Evolutionary conservation across 2,797 vertebrate genomes (phyloP), one percentile per base, ranked within the genome.

Genomic region (Tauraco hartlaubi): DNA sequence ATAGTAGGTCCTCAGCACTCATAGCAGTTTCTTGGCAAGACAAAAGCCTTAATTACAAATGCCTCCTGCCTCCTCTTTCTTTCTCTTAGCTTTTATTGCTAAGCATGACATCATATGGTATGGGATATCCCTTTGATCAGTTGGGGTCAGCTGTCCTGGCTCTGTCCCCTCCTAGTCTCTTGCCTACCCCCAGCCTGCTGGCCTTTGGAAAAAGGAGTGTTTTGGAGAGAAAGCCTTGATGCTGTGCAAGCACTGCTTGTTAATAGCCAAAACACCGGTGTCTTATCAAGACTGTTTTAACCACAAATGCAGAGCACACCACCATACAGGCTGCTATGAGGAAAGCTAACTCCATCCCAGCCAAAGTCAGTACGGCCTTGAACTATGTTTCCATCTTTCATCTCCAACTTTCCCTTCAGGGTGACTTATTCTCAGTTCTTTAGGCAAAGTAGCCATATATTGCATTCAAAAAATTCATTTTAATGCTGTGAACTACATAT

Each of bases 31-130:
- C 20, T 67, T 46, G 16, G 37, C 17, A 86, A 58, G 26, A 66
- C 7, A 76, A 49, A 43, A 6, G 2, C 6, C 15, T 41, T 41
- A 25, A 21, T 3, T 23, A 37, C 15, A 8, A 86, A 83, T 9
- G 6, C 1, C 2, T 2, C 21, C 10, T 0, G 2, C 9, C 9
- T 54, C 16, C 51, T 56, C 23, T 13, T 77, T 1, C 0, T 54
- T 83, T 72, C 28, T 35, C 10, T 41, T 33, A 31, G 22, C 4
- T 55, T 59, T 54, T 68, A 17, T 35, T 76, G n/a, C 13, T 13
- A 8, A 62, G 4, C 35, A 19, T 37, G 35, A 19, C 35, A 41
- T 69, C 10, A 10, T 28, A 71, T 20, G 9, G 9, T 16, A 33
- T 1, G 7, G 8, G 7, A 55, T n/a, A 85, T 26, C 18, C 7